Percentiles rank a stretch among this genome's conserved stretches.
Conservation (phyloP, 2,888 invertebrate species). For the Drosophila falleni region DNA sequence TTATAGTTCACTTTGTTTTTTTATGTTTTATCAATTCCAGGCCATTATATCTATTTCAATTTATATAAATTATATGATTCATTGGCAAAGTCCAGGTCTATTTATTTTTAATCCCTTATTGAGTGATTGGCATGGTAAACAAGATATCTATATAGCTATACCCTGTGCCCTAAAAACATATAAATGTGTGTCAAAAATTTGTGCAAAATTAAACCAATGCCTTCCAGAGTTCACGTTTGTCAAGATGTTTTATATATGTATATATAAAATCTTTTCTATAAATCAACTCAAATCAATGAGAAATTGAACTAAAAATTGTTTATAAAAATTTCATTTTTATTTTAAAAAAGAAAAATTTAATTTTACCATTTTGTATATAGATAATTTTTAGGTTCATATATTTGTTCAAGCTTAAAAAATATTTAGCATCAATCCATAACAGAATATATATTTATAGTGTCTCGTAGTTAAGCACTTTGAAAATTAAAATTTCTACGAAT, state of each 20-base stretch:
- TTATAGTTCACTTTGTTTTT: neutral
- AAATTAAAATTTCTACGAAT: neutral
- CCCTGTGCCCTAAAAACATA: neutral
- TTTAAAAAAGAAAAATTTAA: neutral
- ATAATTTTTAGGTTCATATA: neutral
- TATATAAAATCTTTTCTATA: too few relatives aligned
- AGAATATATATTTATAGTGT: neutral
- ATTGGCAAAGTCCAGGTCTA: conserved; percentile 6
- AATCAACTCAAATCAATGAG: neutral
- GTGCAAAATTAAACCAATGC: too few relatives aligned
- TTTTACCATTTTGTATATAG: neutral
- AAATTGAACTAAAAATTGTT: neutral
- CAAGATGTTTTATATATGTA: too few relatives aligned
- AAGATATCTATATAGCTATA: conserved; percentile 5
- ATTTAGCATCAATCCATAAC: neutral
- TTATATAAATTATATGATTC: conserved; percentile 20
- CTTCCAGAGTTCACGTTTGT: too few relatives aligned
- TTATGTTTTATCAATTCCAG: conserved; percentile 3
- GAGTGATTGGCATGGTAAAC: conserved; percentile 20
- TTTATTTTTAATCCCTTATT: conserved; percentile 23
- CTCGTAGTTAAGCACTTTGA: neutral
- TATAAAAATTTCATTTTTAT: neutral
- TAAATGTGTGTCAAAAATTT: neutral
- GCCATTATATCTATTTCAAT: neutral
- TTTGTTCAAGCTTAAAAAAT: too few relatives aligned